Percentiles rank a stretch among this genome's conserved stretches.
phyloP scores from a whole-genome alignment of 2,113 vertebrate species.

The Dasypus novemcinctus region DNA sequence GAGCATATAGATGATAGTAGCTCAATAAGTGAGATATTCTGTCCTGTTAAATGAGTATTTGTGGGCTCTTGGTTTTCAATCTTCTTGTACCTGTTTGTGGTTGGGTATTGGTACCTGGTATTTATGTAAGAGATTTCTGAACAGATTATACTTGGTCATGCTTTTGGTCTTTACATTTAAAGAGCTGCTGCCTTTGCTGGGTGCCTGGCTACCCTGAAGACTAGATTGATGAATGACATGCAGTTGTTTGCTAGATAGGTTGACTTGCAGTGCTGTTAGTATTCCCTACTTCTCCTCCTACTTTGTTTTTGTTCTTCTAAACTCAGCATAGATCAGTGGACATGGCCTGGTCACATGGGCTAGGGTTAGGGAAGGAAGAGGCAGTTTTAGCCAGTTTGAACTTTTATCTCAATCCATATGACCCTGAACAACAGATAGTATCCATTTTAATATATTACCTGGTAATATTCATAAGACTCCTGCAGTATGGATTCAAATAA shows the following conservation, averaged over 20 bases:
- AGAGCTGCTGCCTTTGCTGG: not conserved
- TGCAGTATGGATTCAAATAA: not conserved
- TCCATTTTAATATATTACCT: fast-evolving
- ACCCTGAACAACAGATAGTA: too few species aligned
- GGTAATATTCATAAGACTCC: not conserved
- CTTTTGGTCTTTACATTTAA: not conserved
- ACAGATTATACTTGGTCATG: fast-evolving
- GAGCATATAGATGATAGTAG: not conserved
- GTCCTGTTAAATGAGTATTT: not conserved
- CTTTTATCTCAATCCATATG: not conserved
- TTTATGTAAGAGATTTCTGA: not conserved
- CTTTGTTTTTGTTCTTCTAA: not conserved
- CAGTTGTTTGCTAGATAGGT: not conserved
- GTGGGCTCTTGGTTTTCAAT: not conserved
- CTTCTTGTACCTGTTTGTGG: not conserved
- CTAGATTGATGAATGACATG: not conserved
- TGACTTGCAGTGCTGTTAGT: too few species aligned
- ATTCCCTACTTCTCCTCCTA: not conserved
- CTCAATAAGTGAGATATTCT: not conserved
- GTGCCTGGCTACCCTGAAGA: not conserved
- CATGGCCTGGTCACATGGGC: not conserved
- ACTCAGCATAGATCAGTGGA: fast-evolving
- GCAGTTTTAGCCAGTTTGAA: not conserved
- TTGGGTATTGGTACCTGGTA: not conserved
- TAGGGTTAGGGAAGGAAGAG: not conserved